Evolutionary conservation across 2,797 vertebrate genomes (phyloP).

Genomic region (Fistularia tabacaria): DNA sequence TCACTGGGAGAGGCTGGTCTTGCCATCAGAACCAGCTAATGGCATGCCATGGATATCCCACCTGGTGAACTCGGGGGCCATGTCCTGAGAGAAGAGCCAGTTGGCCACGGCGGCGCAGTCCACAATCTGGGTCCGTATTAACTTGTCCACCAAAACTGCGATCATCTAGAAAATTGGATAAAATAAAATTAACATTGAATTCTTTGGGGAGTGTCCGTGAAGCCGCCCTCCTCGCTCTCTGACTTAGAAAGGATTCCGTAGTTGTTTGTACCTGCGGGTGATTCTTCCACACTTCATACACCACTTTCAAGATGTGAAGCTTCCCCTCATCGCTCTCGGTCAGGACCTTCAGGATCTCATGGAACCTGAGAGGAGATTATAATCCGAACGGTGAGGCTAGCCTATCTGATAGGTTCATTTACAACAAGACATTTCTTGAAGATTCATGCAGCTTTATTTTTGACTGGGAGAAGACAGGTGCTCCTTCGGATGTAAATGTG

Average conservation of each 20-base stretch:
- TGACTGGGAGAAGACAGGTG: no score
- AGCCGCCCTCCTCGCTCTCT: no score
- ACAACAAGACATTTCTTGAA: no score
- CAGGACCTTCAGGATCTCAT: conserved; percentile 91
- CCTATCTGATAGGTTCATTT: no score
- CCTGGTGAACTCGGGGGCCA: conserved; percentile 96
- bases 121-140: conserved; percentile 96
- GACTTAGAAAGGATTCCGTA: not conserved
- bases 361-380: conserved; percentile 79
- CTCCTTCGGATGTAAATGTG: no score
- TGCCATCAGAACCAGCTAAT: no score
- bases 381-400: no score
- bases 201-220: no score
- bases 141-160: conserved; percentile 93
- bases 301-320: conserved; percentile 89
- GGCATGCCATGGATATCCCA: conserved; percentile 42
- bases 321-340: conserved; percentile 95
- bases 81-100: conserved; percentile 97
- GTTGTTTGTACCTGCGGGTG: conserved; percentile 88
- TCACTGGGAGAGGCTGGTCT: no score
- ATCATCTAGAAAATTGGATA: conserved; percentile 80
- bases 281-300: conserved; percentile 93
- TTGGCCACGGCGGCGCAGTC: conserved; percentile 97
- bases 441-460: no score
- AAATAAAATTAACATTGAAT: no score